Base-by-base conservation (phyloP, 1,140 invertebrate genomes). In the Thaumetopoea pityocampa region DNA sequence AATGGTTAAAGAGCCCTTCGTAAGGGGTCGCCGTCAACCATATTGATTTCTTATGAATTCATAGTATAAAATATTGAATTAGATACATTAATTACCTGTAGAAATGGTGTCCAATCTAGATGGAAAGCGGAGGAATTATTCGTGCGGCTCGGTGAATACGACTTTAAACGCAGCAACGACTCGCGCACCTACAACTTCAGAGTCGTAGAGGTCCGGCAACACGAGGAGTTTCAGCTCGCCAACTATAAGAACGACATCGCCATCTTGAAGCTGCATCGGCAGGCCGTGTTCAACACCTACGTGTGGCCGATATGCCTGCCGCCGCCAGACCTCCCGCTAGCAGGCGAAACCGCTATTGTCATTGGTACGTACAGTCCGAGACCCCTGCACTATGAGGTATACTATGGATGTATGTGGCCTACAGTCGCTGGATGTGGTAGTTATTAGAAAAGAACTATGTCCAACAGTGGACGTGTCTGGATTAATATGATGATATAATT, bases 221-320 rank as follows among this genome's bases (percentile, higher is more conserved):
- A 95, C 63, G 72, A 87, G 26, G 82, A 89, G 16, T 94, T 89
- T 67, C 85, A 91, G 46, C 54, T 80, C 0, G 60, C 86, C 3
- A 91, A 86, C 5, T 94, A 93, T 67, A 88, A 91, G 34, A 89
- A 96, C 56, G 94, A 96, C 56, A 92, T 96, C 30, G 92, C 93
- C 0, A 88, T 96, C n/a, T 46, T 96, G 10, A 91, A 90, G 62
- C 80, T 96, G 3, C 85, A 89, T 20, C 78, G 88, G 6, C 80
- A 91, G 0, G 91, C 92, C 0, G 80, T 87, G 1, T 95, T 94
- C 63, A 91, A 92, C 48, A 89, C 87, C 1, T 93, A 94, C 58
- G 93, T 96, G 11, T 93, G 93, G 89, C 94, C 93, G 0, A 90
- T 96, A 24, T 96, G 95, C 67, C 82, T 96, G 10, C 94, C 95